phyloP scores from a whole-genome alignment of 1,140 invertebrate species.

The Brachionus angularis region DNA sequence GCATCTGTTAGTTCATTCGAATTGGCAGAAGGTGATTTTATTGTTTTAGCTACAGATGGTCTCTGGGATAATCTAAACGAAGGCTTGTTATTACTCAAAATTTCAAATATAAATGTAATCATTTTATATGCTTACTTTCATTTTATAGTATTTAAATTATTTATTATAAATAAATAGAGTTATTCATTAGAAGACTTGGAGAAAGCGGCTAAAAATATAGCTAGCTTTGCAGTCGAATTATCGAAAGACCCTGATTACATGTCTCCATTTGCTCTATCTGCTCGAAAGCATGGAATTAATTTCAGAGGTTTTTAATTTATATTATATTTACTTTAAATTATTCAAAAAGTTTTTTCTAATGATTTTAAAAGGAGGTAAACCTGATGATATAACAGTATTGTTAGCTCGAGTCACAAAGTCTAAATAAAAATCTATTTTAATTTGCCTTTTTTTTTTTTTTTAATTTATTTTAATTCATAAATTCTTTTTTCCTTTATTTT shows the following conservation, averaged over 20 bases:
- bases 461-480: too few relatives aligned
- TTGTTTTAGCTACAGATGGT: slow-evolving; percentile 90
- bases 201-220: slow-evolving; percentile 84
- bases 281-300: slow-evolving; percentile 83
- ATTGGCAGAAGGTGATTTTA: slow-evolving; percentile 88
- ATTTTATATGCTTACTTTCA: not conserved
- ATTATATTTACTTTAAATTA: not conserved
- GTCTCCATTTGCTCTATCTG: slow-evolving; percentile 89
- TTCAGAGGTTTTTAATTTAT: slow-evolving; percentile 69
- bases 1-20: slow-evolving; percentile 82
- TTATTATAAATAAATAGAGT: slow-evolving; percentile 50
- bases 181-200: slow-evolving; percentile 64
- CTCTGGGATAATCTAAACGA: slow-evolving; percentile 96
- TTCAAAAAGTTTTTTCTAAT: slow-evolving; percentile 49
- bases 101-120: slow-evolving; percentile 63
- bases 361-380: slow-evolving; percentile 77
- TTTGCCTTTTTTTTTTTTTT: too few relatives aligned
- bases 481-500: too few relatives aligned
- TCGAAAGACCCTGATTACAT: slow-evolving; percentile 88
- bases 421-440: too few relatives aligned
- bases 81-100: slow-evolving; percentile 74
- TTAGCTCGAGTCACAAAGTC: slow-evolving; percentile 59
- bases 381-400: slow-evolving; percentile 93
- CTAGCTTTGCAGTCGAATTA: slow-evolving; percentile 82
- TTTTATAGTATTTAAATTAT: not conserved